phyloP scores from a whole-genome alignment of 2,113 vertebrate genomes.

The Epinephelus lanceolatus region DNA sequence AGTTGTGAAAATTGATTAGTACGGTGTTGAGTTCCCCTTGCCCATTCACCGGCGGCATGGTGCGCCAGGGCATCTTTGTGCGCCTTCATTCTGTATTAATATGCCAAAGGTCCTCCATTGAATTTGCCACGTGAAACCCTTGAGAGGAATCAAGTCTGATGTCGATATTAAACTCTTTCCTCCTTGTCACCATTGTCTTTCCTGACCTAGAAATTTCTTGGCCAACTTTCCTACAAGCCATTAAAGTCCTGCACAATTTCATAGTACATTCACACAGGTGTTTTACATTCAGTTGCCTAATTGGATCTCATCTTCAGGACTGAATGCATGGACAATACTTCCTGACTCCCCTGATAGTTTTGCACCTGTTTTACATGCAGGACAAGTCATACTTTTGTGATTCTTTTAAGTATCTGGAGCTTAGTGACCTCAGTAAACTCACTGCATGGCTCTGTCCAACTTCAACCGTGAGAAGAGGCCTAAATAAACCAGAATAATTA shows the following conservation, averaged over 20 bases:
- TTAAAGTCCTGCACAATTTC: constrained; percentile 47
- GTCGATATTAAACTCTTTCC: constrained; percentile 69
- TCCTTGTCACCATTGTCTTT: constrained; percentile 66
- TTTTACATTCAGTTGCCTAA: constrained; percentile 24
- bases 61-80: constrained; percentile 81
- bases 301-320: constrained; percentile 16
- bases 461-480: neutral
- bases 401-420: neutral
- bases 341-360: neutral
- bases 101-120: constrained; percentile 79
- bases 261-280: constrained; percentile 32
- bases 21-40: constrained; percentile 83
- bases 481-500: constrained; percentile 28
- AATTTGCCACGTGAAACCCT: constrained; percentile 82
- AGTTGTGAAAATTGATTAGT: constrained; percentile 88
- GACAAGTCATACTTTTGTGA: neutral
- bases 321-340: neutral
- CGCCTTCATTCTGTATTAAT: constrained; percentile 84
- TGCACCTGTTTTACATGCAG: neutral
- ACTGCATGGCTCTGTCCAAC: neutral
- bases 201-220: constrained; percentile 63
- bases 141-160: constrained; percentile 70
- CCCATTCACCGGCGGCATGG: constrained; percentile 78
- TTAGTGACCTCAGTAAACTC: neutral
- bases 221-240: constrained; percentile 72